These are phyloP conservation scores for Euborellia annulipes DNA, from an alignment of 1,140 invertebrate species.

Conservation along the genomic window DNA sequence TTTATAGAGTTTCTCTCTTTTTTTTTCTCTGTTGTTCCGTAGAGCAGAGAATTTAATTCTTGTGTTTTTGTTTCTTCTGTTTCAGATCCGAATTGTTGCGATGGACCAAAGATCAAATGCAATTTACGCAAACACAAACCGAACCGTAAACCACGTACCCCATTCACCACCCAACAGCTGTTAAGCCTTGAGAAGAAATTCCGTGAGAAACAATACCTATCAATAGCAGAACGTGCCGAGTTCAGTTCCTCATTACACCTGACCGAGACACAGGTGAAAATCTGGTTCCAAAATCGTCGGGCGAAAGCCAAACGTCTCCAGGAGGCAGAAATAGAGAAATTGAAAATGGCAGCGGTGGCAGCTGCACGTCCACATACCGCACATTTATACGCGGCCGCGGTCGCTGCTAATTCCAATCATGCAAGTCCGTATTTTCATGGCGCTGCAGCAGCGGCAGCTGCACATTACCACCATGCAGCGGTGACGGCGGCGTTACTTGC, in stretches of 20 bases:
- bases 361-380: constrained; percentile 24
- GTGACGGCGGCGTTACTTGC: constrained; percentile 7
- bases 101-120: constrained; percentile 48
- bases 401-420: background rate
- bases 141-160: constrained; percentile 91
- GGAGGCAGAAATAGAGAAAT: constrained; percentile 83
- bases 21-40: no score
- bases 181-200: constrained; percentile 92
- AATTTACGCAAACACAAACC: constrained; percentile 89
- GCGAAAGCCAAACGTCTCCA: constrained; percentile 89
- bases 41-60: no score
- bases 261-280: constrained; percentile 94
- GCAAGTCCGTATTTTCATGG: constrained; percentile 4
- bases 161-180: constrained; percentile 93
- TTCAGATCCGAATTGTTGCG: constrained; percentile 1
- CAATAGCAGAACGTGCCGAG: constrained; percentile 90
- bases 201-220: constrained; percentile 87
- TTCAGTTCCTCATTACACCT: constrained; percentile 85
- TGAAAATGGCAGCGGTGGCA: constrained; percentile 53
- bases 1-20: no score
- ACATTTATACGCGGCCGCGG: constrained; percentile 6
- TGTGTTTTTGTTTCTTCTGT: background rate
- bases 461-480: constrained; percentile 5
- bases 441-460: background rate
- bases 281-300: constrained; percentile 93